Conservation (phyloP, 2,113 vertebrate species). For the Bos javanicus region DNA sequence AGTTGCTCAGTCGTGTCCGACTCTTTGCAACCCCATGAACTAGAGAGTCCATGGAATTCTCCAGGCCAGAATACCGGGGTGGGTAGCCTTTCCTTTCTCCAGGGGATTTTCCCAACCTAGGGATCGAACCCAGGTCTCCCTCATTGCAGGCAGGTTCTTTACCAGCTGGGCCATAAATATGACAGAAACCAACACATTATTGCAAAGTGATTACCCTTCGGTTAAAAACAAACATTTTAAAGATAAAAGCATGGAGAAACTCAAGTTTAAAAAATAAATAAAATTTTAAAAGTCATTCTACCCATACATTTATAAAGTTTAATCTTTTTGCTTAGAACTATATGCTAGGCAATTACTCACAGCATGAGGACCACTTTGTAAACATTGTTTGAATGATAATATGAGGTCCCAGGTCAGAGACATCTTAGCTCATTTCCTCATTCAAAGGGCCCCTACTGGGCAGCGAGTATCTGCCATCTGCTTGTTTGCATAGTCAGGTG, state of each 20-base stretch:
- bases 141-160: background rate
- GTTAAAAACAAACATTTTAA: background rate
- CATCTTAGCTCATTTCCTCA: fast-evolving
- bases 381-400: background rate
- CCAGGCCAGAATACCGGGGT: background rate
- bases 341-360: background rate
- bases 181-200: background rate
- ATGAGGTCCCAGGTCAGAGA: background rate
- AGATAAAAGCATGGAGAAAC: background rate
- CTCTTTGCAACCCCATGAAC: background rate
- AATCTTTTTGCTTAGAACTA: background rate
- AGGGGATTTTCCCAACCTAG: background rate
- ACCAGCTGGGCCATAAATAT: background rate
- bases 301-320: background rate
- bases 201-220: background rate
- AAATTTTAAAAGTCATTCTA: background rate
- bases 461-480: background rate
- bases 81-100: background rate
- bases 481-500: background rate
- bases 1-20: background rate
- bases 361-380: background rate
- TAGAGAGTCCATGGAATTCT: background rate
- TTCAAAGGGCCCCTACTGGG: background rate
- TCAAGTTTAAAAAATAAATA: background rate
- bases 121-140: background rate